Evolutionary conservation across 2,797 vertebrate genomes (phyloP).

Genomic region (Corythornis leucogaster): DNA sequence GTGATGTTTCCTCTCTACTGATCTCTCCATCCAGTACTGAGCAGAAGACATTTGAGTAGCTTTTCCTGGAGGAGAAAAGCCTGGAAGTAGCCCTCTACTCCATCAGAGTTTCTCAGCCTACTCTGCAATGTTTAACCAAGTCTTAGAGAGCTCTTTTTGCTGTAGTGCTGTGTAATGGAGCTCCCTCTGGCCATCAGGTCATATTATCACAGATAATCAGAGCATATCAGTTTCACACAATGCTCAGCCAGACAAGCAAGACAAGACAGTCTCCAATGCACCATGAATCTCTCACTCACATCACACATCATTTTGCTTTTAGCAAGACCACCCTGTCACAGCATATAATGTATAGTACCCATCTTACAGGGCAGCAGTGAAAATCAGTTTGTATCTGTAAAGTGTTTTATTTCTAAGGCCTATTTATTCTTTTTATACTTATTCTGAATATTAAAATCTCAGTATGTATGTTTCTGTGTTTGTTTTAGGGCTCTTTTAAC

Average conservation of each 20-base stretch:
- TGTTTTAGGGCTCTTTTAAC: background rate
- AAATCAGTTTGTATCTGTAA: background rate
- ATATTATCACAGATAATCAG: conserved; percentile 59
- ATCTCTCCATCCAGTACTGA: background rate
- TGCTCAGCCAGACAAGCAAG: conserved; percentile 54
- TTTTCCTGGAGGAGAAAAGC: background rate
- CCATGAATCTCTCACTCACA: conserved; percentile 28
- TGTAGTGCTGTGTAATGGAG: background rate
- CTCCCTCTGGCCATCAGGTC: conserved; percentile 55
- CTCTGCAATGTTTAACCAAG: conserved; percentile 15
- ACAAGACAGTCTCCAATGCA: conserved; percentile 26
- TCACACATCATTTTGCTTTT: conserved; percentile 41
- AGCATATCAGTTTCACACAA: conserved; percentile 40
- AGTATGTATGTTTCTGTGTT: background rate
- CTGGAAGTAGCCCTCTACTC: background rate
- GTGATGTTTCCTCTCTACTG: background rate
- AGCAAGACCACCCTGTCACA: conserved; percentile 52
- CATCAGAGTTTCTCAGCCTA: background rate
- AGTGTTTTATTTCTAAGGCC: background rate
- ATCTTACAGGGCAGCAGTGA: background rate
- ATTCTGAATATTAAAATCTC: background rate
- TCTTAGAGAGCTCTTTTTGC: background rate
- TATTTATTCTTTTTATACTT: background rate
- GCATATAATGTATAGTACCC: background rate
- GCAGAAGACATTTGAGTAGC: background rate